These are phyloP conservation scores for Cynocephalus volans DNA, from an alignment of 2,113 vertebrate species.

Conservation along the genomic window DNA sequence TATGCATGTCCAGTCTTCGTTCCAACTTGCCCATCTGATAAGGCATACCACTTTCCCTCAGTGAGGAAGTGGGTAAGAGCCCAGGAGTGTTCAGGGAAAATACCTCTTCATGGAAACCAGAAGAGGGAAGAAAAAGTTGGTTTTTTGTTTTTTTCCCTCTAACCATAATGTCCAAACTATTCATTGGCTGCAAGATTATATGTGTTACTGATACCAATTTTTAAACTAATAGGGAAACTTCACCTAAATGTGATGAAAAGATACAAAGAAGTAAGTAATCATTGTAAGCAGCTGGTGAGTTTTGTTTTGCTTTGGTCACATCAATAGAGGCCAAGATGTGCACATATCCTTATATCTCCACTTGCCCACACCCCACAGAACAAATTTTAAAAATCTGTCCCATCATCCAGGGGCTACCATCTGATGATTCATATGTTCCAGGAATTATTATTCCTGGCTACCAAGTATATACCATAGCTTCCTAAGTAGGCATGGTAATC, in stretches of 20 bases:
- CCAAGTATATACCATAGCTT: not conserved
- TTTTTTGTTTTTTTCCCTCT: too few species aligned
- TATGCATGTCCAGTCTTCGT: not conserved
- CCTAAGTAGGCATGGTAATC: not conserved
- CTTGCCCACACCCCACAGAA: not conserved
- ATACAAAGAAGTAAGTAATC: not conserved
- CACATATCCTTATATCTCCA: not conserved
- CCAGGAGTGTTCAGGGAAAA: not conserved
- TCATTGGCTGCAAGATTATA: not conserved
- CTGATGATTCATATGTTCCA: not conserved
- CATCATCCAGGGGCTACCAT: not conserved
- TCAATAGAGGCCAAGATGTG: not conserved
- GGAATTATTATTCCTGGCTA: not conserved
- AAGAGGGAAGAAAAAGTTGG: not conserved
- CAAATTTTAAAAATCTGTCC: not conserved
- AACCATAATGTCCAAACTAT: not conserved
- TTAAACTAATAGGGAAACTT: not conserved
- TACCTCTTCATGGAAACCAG: not conserved
- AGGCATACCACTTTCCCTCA: not conserved
- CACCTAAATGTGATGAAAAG: not conserved
- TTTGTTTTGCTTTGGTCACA: not conserved
- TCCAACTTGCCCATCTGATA: not conserved
- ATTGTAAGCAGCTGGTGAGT: not conserved
- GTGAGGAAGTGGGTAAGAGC: not conserved
- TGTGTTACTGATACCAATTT: not conserved